These are phyloP conservation scores for Epinephelus awoara DNA, from an alignment of 2,797 vertebrate species.

Conservation along the genomic window DNA sequence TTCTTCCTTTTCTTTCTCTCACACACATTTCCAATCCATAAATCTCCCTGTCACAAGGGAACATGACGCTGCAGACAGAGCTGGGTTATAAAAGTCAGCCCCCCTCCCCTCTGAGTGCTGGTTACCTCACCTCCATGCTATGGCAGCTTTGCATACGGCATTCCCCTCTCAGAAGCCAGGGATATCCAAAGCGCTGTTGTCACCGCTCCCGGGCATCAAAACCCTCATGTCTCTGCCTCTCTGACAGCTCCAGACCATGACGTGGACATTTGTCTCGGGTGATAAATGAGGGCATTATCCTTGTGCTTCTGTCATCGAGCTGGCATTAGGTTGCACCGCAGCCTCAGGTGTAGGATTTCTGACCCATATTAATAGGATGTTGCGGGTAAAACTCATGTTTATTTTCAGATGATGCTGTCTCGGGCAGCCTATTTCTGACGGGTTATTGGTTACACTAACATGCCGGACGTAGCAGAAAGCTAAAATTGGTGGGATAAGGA, in stretches of 20 bases:
- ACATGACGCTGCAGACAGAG: constrained; percentile 77
- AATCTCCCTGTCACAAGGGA: constrained; percentile 55
- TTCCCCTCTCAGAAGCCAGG: constrained; percentile 47
- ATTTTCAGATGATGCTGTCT: constrained; percentile 66
- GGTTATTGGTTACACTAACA: constrained; percentile 73
- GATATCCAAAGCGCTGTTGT: constrained; percentile 56
- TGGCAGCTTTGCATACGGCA: constrained; percentile 62
- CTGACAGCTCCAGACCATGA: constrained; percentile 62
- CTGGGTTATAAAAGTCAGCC: constrained; percentile 68
- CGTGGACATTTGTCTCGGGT: constrained; percentile 55
- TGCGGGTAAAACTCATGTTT: constrained; percentile 53
- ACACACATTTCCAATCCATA: constrained; percentile 31
- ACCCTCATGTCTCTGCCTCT: constrained; percentile 14
- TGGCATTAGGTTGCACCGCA: constrained; percentile 33
- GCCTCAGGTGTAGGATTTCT: constrained; percentile 73
- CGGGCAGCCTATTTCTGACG: constrained; percentile 34
- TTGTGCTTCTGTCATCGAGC: constrained; percentile 63
- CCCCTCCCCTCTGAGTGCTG: not conserved
- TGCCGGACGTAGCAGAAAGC: constrained; percentile 73
- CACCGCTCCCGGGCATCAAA: constrained; percentile 33
- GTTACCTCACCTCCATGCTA: constrained; percentile 72
- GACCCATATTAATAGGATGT: constrained; percentile 72
- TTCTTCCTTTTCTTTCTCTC: constrained; percentile 3
- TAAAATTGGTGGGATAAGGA: constrained; percentile 76
- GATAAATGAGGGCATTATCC: constrained; percentile 69